Percentiles rank a stretch among this genome's conserved stretches.
phyloP scores from a whole-genome alignment of 1,140 invertebrate species.

The Nasonia vitripennis region DNA sequence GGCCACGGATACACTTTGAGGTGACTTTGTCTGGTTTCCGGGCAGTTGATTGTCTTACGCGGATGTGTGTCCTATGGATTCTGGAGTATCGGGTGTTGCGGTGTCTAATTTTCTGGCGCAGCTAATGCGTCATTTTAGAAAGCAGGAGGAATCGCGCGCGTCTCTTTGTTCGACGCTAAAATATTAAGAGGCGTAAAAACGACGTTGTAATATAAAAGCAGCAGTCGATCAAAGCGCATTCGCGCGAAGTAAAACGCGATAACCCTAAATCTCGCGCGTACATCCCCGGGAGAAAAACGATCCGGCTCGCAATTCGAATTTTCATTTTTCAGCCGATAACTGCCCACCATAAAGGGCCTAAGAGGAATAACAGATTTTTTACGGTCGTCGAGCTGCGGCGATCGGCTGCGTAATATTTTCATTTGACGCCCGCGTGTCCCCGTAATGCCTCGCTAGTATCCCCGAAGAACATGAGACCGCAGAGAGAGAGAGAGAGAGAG shows the following conservation, averaged over 20 bases:
- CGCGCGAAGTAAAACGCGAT: too few relatives aligned
- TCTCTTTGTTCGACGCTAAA: too few relatives aligned
- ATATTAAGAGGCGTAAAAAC: neutral
- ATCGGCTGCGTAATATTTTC: slow-evolving; percentile 67
- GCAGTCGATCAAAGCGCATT: neutral
- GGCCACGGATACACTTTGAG: neutral
- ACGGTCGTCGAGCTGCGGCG: slow-evolving; percentile 3
- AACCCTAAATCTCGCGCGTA: too few relatives aligned
- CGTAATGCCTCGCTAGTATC: slow-evolving; percentile 60
- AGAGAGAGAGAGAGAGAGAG: neutral
- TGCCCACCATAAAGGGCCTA: slow-evolving; percentile 41
- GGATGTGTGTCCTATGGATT: neutral
- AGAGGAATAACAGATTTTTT: neutral
- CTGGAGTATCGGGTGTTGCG: neutral
- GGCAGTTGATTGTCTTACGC: neutral
- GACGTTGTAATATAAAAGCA: neutral
- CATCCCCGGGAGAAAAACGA: neutral
- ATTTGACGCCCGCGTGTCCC: slow-evolving; percentile 67
- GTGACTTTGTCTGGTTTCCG: neutral
- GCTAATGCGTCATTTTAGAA: neutral
- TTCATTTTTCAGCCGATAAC: slow-evolving; percentile 54
- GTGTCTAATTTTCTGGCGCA: neutral
- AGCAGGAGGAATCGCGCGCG: too few relatives aligned
- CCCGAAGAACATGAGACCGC: slow-evolving; percentile 64
- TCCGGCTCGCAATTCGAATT: slow-evolving; percentile 17